Conservation (phyloP, 2,888 invertebrate genomes). For the Scelioninae gen. 2 region DNA sequence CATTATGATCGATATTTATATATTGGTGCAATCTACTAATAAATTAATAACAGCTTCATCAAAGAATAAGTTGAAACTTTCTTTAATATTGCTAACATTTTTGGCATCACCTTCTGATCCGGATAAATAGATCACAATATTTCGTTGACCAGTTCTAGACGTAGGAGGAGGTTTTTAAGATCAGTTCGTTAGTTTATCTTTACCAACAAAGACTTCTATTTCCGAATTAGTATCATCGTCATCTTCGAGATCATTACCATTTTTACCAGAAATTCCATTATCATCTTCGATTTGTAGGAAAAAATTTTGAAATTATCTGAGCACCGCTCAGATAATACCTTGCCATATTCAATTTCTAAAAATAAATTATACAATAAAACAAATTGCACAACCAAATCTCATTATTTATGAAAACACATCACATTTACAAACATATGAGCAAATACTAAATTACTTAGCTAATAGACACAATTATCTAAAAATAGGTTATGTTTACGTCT, state of each 20-base stretch:
- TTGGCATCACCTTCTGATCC: slow-evolving; percentile 5
- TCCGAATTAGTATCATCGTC: slow-evolving; percentile 1
- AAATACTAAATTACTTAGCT: too few relatives aligned
- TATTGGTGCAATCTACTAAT: slow-evolving; percentile 16
- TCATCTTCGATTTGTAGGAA: slow-evolving; percentile 1
- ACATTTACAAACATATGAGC: too few relatives aligned
- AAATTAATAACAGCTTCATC: background rate
- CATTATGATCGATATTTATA: too few relatives aligned
- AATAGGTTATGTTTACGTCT: too few relatives aligned
- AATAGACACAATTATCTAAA: too few relatives aligned
- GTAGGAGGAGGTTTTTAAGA: background rate
- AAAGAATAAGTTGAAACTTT: slow-evolving; percentile 1
- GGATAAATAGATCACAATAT: slow-evolving; percentile 5
- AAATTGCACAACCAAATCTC: too few relatives aligned
- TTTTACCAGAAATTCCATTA: slow-evolving; percentile 1
- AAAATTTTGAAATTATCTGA: background rate
- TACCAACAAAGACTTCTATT: slow-evolving; percentile 6
- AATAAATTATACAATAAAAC: background rate
- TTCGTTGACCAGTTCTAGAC: slow-evolving; percentile 3
- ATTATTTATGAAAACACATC: too few relatives aligned
- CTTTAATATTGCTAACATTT: slow-evolving; percentile 5
- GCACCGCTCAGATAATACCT: background rate
- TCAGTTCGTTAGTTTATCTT: slow-evolving; percentile 14
- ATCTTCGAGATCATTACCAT: slow-evolving; percentile 13
- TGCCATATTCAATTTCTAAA: background rate